Conservation (phyloP, 2,797 vertebrate species). For the Mormyrus hasselquistii region DNA sequence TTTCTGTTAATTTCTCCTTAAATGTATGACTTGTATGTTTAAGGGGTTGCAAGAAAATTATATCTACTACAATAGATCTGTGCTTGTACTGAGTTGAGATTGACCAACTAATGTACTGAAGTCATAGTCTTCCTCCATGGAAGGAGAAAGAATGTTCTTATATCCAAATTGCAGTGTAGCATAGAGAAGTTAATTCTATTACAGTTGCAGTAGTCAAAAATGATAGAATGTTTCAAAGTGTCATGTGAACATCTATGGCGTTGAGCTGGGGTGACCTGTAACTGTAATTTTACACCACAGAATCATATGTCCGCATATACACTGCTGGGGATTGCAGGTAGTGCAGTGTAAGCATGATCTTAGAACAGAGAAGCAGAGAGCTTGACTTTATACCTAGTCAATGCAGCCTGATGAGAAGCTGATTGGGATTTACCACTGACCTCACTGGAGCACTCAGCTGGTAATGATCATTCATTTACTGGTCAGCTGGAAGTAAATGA, state of each 20-base stretch:
- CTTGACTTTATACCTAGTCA: background rate
- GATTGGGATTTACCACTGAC: conserved; percentile 21
- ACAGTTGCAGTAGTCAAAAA: background rate
- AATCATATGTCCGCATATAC: background rate
- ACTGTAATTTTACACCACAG: background rate
- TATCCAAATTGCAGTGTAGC: background rate
- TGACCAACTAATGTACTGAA: background rate
- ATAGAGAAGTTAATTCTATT: background rate
- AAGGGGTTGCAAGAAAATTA: background rate
- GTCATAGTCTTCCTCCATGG: background rate
- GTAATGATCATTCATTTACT: conserved; percentile 37
- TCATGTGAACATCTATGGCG: background rate
- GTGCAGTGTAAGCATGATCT: background rate
- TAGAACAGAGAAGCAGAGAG: background rate
- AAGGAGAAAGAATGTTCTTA: background rate
- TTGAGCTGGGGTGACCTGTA: background rate
- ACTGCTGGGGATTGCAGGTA: background rate
- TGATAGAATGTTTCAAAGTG: background rate
- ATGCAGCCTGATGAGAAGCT: conserved; percentile 14
- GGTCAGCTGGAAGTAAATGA: conserved; percentile 35
- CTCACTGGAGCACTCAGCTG: conserved; percentile 33
- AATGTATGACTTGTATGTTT: background rate
- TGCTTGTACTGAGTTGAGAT: background rate
- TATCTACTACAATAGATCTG: background rate
- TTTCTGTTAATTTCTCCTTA: background rate